Conservation (phyloP, 1,140 invertebrate species). For the Arion vulgaris region DNA sequence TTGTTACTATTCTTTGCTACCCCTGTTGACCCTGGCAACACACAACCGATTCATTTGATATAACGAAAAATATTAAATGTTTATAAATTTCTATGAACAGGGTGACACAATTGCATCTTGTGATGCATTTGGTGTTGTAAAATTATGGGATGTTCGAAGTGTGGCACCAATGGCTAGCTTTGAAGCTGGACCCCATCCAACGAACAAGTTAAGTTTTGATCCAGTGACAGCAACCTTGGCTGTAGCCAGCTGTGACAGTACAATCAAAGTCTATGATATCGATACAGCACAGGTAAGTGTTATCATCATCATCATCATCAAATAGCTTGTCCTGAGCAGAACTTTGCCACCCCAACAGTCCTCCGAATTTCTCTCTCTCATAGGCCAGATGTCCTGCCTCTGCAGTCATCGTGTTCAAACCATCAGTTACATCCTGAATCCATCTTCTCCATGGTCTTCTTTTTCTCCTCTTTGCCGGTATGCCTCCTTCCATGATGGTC, state of each 20-base stretch:
- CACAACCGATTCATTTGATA: too few species aligned
- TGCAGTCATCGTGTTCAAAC: too few species aligned
- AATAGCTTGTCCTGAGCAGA: too few species aligned
- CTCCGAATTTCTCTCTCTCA: too few species aligned
- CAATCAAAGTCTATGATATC: constrained; percentile 71
- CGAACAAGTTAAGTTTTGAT: constrained; percentile 71
- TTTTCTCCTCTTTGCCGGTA: too few species aligned
- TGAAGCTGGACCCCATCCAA: constrained; percentile 70
- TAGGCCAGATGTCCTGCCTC: too few species aligned
- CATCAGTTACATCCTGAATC: too few species aligned
- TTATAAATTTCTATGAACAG: constrained; percentile 52
- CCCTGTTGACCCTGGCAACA: too few species aligned
- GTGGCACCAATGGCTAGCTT: constrained; percentile 65
- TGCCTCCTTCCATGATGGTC: too few species aligned
- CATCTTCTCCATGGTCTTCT: neutral
- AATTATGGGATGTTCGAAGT: constrained; percentile 72
- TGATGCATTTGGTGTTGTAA: constrained; percentile 71
- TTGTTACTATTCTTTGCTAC: too few species aligned
- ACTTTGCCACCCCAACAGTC: too few species aligned
- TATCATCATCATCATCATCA: neutral
- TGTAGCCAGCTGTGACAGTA: constrained; percentile 70
- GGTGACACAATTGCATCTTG: constrained; percentile 72
- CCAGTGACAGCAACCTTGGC: constrained; percentile 67
- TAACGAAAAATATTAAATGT: too few species aligned
- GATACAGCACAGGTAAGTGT: constrained; percentile 65